Evolutionary conservation across 2,888 invertebrate species (phyloP).

Genomic region (Hecatera dysodea): DNA sequence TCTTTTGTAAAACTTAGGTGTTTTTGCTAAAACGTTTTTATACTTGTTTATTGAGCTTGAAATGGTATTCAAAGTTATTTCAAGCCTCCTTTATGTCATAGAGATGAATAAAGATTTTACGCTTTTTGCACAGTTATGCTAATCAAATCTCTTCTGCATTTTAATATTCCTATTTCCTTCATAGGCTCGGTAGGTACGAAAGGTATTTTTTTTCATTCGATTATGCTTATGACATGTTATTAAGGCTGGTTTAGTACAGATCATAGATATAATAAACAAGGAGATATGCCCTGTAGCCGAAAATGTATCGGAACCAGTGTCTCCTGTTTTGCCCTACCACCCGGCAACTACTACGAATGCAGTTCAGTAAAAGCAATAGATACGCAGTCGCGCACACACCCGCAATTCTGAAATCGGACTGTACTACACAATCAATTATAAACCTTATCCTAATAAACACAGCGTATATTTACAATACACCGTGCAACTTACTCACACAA

Average conservation of each 20-base stretch:
- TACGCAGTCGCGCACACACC: too few species aligned
- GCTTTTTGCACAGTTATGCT: constrained; percentile 7
- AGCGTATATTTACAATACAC: too few species aligned
- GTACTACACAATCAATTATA: too few species aligned
- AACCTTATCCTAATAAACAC: too few species aligned
- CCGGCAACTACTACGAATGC: too few species aligned
- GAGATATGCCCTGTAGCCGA: too few species aligned
- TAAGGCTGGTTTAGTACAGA: neutral
- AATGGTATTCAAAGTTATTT: constrained; percentile 7
- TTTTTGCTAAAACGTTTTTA: constrained; percentile 1
- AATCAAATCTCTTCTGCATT: constrained; percentile 35
- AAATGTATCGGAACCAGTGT: too few species aligned
- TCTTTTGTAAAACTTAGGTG: constrained; percentile 1
- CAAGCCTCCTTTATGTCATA: neutral
- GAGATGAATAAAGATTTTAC: neutral
- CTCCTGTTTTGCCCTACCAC: too few species aligned
- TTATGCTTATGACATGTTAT: neutral
- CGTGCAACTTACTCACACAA: too few species aligned
- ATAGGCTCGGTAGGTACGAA: neutral
- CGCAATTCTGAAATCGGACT: too few species aligned
- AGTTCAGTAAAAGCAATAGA: too few species aligned
- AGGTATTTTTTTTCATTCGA: constrained; percentile 7
- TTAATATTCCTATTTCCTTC: constrained; percentile 15
- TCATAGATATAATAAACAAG: too few species aligned
- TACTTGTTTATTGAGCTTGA: neutral